These are phyloP conservation scores for Pelochelys cantorii DNA, from an alignment of 2,797 vertebrate species.

Conservation along the genomic window DNA sequence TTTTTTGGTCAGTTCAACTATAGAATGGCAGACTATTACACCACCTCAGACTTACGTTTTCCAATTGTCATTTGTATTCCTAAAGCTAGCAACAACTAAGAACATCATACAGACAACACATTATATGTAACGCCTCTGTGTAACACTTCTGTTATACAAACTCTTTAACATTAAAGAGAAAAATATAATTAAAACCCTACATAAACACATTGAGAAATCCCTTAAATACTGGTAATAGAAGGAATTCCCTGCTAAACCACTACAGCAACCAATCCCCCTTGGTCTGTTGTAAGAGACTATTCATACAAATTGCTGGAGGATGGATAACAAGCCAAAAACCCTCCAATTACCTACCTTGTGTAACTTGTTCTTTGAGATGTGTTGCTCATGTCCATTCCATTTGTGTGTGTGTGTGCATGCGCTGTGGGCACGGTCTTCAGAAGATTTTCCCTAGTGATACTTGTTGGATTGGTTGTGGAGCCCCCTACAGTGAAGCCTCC, in stretches of 20 bases:
- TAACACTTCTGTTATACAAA: background rate
- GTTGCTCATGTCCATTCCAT: too few relatives aligned
- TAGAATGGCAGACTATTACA: constrained; percentile 6
- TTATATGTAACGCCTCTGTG: background rate
- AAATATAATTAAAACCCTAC: background rate
- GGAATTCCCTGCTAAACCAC: background rate
- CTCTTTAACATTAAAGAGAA: background rate
- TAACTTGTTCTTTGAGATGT: too few relatives aligned
- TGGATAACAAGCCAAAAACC: constrained; percentile 32
- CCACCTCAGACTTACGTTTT: background rate
- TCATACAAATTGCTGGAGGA: constrained; percentile 36
- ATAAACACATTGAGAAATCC: background rate
- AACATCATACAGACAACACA: background rate
- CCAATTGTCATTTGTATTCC: background rate
- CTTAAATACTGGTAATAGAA: background rate
- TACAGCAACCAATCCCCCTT: background rate
- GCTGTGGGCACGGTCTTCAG: too few relatives aligned
- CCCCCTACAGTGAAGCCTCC: too few relatives aligned
- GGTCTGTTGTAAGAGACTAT: constrained; percentile 14
- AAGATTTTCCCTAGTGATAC: too few relatives aligned
- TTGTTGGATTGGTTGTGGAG: too few relatives aligned
- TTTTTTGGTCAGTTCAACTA: constrained; percentile 22
- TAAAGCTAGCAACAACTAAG: background rate
- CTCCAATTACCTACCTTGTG: too few relatives aligned
- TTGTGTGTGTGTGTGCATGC: too few relatives aligned